Evolutionary conservation across 2,113 vertebrate genomes (phyloP).

Genomic region (Epinephelus cyanopodus): DNA sequence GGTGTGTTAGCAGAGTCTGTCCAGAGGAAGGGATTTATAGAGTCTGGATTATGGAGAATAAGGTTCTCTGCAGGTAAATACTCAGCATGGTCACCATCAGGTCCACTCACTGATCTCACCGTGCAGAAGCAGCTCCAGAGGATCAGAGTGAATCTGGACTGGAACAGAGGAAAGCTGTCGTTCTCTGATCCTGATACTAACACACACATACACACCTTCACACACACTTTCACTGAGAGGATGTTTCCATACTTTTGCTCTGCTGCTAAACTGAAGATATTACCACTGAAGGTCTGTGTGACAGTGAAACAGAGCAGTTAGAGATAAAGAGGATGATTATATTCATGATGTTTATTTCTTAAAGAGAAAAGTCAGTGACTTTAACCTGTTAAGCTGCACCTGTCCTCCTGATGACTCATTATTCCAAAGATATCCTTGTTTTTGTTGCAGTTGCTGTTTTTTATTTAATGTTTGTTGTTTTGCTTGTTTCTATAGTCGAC

Average conservation of each 20-base stretch:
- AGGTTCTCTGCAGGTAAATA: background rate
- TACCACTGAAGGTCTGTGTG: background rate
- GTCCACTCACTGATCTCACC: fast-evolving
- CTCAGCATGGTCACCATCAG: no score
- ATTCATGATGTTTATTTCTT: no score
- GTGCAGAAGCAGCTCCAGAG: constrained; percentile 5
- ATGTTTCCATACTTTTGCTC: background rate
- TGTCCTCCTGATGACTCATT: no score
- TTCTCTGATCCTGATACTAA: constrained; percentile 14
- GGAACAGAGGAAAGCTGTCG: constrained; percentile 1
- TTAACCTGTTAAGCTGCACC: no score
- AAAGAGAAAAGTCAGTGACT: no score
- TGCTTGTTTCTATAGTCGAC: no score
- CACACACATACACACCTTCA: background rate
- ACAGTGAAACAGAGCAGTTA: background rate
- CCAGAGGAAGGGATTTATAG: background rate
- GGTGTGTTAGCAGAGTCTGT: constrained; percentile 5
- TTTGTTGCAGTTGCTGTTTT: no score
- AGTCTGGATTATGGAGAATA: background rate
- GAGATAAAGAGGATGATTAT: background rate
- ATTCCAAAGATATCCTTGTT: no score
- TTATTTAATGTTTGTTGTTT: no score
- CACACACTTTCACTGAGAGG: background rate
- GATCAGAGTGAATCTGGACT: constrained; percentile 27
- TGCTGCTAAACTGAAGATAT: background rate